Evolutionary conservation across 2,113 vertebrate genomes (phyloP).

Genomic region (Pollimyrus isidori): DNA sequence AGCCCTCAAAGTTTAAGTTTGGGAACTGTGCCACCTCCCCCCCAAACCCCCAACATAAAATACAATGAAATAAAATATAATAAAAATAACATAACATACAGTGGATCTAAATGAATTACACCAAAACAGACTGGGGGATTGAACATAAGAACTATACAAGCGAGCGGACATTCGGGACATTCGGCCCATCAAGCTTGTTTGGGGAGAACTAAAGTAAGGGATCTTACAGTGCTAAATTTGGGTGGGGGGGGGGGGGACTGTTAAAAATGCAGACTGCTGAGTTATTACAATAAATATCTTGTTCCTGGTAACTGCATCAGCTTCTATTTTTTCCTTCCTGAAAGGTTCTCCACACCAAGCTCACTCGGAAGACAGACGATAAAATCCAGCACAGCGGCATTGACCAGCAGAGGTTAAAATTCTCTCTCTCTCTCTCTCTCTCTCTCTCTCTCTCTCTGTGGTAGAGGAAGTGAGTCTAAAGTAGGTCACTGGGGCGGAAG

Average conservation of each 20-base stretch:
- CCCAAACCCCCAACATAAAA: background rate
- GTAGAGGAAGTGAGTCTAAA: constrained; percentile 1
- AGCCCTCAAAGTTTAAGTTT: background rate
- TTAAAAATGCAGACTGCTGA: background rate
- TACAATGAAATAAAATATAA: too few species aligned
- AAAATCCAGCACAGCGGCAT: background rate
- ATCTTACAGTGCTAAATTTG: background rate
- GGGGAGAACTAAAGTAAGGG: background rate
- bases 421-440: background rate
- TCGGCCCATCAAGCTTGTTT: too few species aligned
- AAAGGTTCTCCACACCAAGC: background rate
- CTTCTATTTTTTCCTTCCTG: background rate
- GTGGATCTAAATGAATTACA: background rate
- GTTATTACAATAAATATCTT: background rate
- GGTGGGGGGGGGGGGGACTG: background rate
- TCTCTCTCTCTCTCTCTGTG: background rate
- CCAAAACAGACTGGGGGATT: background rate
- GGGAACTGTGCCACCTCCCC: background rate
- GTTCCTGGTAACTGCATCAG: background rate
- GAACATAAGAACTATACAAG: too few species aligned
- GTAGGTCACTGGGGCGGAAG: constrained; percentile 12
- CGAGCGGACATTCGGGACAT: too few species aligned
- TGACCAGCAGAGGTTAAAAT: background rate
- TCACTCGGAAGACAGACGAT: background rate
- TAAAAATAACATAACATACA: background rate